Evolutionary conservation across 2,113 vertebrate genomes (phyloP), one percentile per base, ranked within the genome.

Genomic region (Paramisgurnus dabryanus): DNA sequence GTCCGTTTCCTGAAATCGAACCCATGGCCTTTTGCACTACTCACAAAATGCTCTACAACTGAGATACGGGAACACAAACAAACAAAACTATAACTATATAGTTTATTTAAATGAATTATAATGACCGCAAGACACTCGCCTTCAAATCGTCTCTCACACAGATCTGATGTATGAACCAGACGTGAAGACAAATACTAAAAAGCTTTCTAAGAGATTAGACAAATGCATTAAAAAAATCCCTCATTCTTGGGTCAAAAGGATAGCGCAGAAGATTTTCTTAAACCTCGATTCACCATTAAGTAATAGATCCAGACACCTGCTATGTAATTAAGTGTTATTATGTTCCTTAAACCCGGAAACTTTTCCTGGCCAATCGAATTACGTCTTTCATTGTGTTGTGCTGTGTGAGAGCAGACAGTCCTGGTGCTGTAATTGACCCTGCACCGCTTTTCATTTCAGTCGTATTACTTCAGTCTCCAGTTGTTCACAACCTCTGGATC

Each of bases 271-370:
- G 87, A 89, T 90, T 92, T 86, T 87, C 85, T 91, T 90, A 90
- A 93, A 91, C 89, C 91, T 91, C 89, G 84, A 91, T 90, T 91
- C 85, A 65, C 74, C 80, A 84, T 86, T 90, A 91, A 93, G 91
- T 92, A 91, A 93, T 90, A 90, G 89, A 88, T 86, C 86, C 85
- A 80, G 86, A 89, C 45, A 85, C 91, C 88, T 91, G 90, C 88
- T 90, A 89, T 81, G 61, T 89, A 93, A 93, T 93, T 92, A 92
- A 84, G 85, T 86, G 84, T 89, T 86, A 91, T 92, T 92, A 91
- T 86, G 89, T 90, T 87, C 89, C 85, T 84, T 90, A 88, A 88
- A 88, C 83, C 61, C 81, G 86, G 85, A 91, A 88, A 90, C 88
- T 85, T 86, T 87, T 68, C 78, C 79, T 89, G 41, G 63, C 64